These are phyloP conservation scores for Brenthis hecate DNA, from an alignment of 2,888 invertebrate genomes.

Conservation along the genomic window DNA sequence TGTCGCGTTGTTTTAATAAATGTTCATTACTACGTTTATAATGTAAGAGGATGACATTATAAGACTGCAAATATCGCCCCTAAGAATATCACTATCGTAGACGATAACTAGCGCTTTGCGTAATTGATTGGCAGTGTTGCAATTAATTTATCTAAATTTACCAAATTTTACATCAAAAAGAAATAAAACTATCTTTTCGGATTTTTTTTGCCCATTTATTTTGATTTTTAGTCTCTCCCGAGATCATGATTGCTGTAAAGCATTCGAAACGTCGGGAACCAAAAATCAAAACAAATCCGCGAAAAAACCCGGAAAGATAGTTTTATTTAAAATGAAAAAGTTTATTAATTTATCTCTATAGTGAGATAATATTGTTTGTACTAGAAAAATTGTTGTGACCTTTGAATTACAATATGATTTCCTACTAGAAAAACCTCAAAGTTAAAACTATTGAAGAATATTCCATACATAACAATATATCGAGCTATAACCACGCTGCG, in stretches of 20 bases:
- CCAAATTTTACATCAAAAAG: neutral
- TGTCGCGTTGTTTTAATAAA: too few species aligned
- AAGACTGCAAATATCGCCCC: too few species aligned
- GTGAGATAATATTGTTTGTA: constrained; percentile 7
- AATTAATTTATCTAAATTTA: constrained; percentile 12
- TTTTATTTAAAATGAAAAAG: neutral
- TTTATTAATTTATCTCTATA: neutral
- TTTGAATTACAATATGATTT: constrained; percentile 1
- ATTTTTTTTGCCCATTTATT: too few species aligned
- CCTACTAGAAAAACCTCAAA: neutral
- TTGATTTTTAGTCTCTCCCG: too few species aligned
- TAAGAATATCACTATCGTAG: too few species aligned
- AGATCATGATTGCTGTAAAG: too few species aligned
- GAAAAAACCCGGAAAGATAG: too few species aligned
- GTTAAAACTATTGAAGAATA: constrained; percentile 2
- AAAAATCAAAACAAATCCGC: too few species aligned
- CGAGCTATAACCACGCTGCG: constrained; percentile 16
- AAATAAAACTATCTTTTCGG: too few species aligned
- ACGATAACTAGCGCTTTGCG: neutral
- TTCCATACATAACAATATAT: constrained; percentile 10
- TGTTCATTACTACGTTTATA: too few species aligned
- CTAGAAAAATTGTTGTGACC: constrained; percentile 16
- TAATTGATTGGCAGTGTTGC: constrained; percentile 22
- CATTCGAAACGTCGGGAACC: too few species aligned
- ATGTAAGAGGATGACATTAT: too few species aligned